Evolutionary conservation across 2,113 vertebrate genomes (phyloP).

Genomic region (Sardina pilchardus): DNA sequence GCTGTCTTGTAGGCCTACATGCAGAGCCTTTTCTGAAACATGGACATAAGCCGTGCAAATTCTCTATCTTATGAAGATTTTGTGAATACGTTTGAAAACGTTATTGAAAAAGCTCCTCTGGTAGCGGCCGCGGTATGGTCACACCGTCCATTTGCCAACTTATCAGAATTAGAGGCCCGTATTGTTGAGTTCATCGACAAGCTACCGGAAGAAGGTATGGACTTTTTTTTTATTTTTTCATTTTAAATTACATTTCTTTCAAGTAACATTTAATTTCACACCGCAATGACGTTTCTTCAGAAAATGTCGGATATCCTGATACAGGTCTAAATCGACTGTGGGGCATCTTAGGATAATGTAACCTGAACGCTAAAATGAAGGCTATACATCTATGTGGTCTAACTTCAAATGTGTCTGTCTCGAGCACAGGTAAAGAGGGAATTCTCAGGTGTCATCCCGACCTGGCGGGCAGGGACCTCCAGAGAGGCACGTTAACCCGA

Average conservation of each 20-base stretch:
- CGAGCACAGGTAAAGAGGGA: conserved; percentile 77
- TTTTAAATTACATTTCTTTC: no score
- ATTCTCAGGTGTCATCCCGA: conserved; percentile 81
- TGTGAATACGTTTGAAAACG: conserved; percentile 76
- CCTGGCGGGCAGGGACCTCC: conserved; percentile 76
- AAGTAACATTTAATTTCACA: background rate
- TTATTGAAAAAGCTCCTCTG: conserved; percentile 79
- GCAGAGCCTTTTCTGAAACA: conserved; percentile 30
- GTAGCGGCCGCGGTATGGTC: conserved; percentile 78
- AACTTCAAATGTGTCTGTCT: background rate
- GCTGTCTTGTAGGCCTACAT: background rate
- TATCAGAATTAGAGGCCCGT: conserved; percentile 63
- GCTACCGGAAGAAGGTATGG: conserved; percentile 74
- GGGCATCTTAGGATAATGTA: no score
- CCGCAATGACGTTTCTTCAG: background rate
- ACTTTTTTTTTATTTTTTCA: background rate
- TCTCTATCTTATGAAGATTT: conserved; percentile 77
- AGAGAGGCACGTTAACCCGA: conserved; percentile 63
- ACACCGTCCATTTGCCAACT: conserved; percentile 65
- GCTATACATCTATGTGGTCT: background rate
- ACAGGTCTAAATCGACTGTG: no score
- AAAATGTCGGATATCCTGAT: background rate
- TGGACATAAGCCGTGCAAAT: conserved; percentile 75
- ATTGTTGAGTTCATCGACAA: conserved; percentile 75
- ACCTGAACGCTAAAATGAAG: background rate